These are phyloP conservation scores for Hyperopisus bebe DNA, from an alignment of 2,113 vertebrate species.

Conservation along the genomic window DNA sequence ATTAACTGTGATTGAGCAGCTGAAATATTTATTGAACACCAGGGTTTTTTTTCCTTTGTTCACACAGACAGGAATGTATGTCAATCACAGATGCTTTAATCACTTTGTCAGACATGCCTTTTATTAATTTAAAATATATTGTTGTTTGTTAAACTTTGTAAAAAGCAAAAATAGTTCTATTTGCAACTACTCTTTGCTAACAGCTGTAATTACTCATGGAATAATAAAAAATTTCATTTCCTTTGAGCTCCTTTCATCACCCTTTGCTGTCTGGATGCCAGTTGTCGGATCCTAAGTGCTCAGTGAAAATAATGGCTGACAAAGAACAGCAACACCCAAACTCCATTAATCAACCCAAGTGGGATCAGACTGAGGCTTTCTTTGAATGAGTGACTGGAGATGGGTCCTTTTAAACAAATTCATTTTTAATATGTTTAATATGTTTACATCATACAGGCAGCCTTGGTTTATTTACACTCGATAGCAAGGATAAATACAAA, in stretches of 20 bases:
- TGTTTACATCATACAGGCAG: conserved; percentile 22
- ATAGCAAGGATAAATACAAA: conserved; percentile 16
- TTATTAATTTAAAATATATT: conserved; percentile 9
- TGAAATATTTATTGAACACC: not conserved
- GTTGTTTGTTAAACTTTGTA: conserved; percentile 6
- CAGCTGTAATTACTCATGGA: conserved; percentile 8
- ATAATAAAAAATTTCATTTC: not conserved
- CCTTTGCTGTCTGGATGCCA: not conserved
- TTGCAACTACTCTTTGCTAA: not conserved
- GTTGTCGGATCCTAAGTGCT: not conserved
- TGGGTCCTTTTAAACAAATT: conserved; percentile 7
- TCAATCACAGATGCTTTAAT: conserved; percentile 8
- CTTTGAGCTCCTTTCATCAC: not conserved
- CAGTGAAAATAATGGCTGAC: not conserved
- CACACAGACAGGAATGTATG: conserved; percentile 2
- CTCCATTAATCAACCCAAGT: not conserved
- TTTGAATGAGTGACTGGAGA: not conserved
- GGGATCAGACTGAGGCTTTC: not conserved
- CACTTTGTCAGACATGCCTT: not conserved
- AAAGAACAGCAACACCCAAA: not conserved
- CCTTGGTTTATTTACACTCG: conserved; percentile 21
- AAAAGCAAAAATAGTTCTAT: not conserved
- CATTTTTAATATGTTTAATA: conserved; percentile 23
- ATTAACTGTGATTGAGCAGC: not conserved
- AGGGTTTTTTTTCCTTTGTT: not conserved